Evolutionary conservation across 1,140 invertebrate genomes (phyloP), one percentile per base, ranked within the genome.

Genomic region (Tetragonula clypearis): DNA sequence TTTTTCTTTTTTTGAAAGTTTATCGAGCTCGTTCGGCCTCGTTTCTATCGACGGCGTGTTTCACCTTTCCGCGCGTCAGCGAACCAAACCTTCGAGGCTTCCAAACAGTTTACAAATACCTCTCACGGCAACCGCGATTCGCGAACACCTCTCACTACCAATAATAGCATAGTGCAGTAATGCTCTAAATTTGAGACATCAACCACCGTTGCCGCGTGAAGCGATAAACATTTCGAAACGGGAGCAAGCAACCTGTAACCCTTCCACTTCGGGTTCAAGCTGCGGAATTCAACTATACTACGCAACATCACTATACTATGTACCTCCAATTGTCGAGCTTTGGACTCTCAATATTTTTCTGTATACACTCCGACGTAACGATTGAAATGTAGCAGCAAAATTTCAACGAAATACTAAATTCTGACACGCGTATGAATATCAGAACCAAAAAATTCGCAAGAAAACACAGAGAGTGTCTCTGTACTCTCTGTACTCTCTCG

Each of bases 71-170:
- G 65, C 88, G 81, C 88, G 88, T 89, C 82, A 73, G 72, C 65
- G 73, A 75, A 82, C 88, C 78, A 86, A 88, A 88, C 87, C 75
- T 78, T 55, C 55, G 69, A 12, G 11, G 49, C 23, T 77, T 79
- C 87, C 73, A 89, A 89, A 89, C 84, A 77, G 72, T 89, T 89
- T 89, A 80, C 84, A 89, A 89, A 89, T 86, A 89, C 68, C 78
- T n/a, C 84, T 79, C 79, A 68, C 65, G 65, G 69, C 75, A 41
- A 60, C 49, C 69, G 77, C 71, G 77, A 83, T 76, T 82, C 77
- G 56, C 87, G 72, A 88, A 88, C 82, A 86, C 56, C 82, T 58
- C 84, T 72, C 79, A 72, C 41, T 65, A 88, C 88, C 88, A 88
- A 89, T 89, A 89, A 89, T 89, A 89, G 88, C 81, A 23, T 62